Evolutionary conservation across 2,797 vertebrate genomes (phyloP), one percentile per base, ranked within the genome.

Genomic region (Neostethus bicornis): DNA sequence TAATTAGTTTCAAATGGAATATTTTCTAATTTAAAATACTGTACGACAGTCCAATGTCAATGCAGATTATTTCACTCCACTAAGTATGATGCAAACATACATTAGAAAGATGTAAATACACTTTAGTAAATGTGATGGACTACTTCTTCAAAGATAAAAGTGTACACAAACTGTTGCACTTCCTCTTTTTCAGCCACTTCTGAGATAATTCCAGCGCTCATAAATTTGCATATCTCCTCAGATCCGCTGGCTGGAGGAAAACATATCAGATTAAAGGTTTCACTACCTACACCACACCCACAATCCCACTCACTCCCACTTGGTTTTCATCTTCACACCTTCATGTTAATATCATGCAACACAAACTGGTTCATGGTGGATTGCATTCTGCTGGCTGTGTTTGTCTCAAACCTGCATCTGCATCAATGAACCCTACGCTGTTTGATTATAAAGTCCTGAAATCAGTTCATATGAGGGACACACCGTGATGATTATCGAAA

Each of bases 191-290:
- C n/a, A 47, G 68, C 70, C 29, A 78, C 66, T 75, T 62, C 66
- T 57, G 41, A 41, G 49, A 60, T 69, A 64, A 65, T 72, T 66
- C 51, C 29, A 16, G 25, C 16, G 49, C 71, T 76, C 73, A 44
- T 79, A 66, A 66, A 84, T 83, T 66, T 65, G 62, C 63, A 44
- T 53, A 54, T 37, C 51, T 78, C 59, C 69, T 42, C 57, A 24
- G 67, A 65, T 69, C 71, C 49, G 72, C 61, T 70, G 60, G 66
- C 76, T 81, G 73, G 70, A 69, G 84, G 74, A 85, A 79, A 78
- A 74, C 61, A 73, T 70, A 66, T 79, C 73, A 85, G 84, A 85
- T 85, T 84, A 79, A 77, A 60, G 51, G 41, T 71, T 60, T 73
- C 51, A 17, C 38, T n/a, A 39, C 43, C 11, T 4, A 51, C 31